Evolutionary conservation across 2,113 vertebrate species (phyloP), one percentile per base, ranked within the genome.

Genomic region (Phaethon lepturus): DNA sequence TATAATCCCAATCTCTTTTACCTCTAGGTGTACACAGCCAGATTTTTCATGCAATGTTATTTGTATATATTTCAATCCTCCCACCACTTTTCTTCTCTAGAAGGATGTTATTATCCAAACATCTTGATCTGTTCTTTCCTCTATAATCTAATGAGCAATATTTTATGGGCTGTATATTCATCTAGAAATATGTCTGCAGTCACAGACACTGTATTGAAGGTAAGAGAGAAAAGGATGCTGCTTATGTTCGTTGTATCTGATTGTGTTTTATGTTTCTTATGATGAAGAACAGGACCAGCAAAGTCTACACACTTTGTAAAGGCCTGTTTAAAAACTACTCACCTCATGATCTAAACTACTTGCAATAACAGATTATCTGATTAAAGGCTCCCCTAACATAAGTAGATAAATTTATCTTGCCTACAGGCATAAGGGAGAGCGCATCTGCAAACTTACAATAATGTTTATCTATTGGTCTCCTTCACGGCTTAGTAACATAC

Each of bases 301-400:
- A 91, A 96, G 52, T 77, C 86, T 76, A 91, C 45, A 67, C 38
- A 88, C 53, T 93, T 24, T 88, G 62, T 56, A 93, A 95, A 90
- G 31, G 52, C 83, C 90, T 97, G 74, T 77, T 95, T 93, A 93
- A 97, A 97, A 97, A 87, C 72, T 84, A 94, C 33, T 86, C 81
- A 84, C 58, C 82, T 93, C 87, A 79, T 76, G 91, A 97, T 88
- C 68, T 91, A 95, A 97, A 82, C 90, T 93, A 76, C 81, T 93
- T 93, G 87, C 84, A 93, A 58, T 92, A 95, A 95, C 63, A 97
- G 53, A 94, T 95, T 73, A 97, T 86, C 79, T 86, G 86, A 97
- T 80, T 86, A 91, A 93, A 94, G 68, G 67, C 50, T 95, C 63
- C 71, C 94, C 75, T 92, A 96, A 93, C 90, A 47, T 71, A 94